phyloP scores from a whole-genome alignment of 1,140 invertebrate genomes.

The Plectrocnemia conspersa region DNA sequence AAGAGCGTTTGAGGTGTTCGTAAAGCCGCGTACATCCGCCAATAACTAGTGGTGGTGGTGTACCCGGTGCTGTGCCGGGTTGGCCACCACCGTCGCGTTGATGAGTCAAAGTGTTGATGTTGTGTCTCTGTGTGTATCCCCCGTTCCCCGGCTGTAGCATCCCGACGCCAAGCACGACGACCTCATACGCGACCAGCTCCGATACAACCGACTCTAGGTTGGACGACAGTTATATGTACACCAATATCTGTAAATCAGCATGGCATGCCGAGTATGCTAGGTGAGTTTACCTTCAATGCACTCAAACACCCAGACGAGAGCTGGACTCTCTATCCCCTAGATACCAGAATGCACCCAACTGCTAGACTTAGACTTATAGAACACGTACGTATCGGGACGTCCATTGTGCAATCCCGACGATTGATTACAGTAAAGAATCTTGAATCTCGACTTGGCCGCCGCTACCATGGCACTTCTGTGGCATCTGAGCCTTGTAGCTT shows the following conservation, averaged over 20 bases:
- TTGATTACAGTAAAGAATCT: no score
- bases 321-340: constrained; percentile 7
- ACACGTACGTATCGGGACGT: background rate
- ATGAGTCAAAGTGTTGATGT: constrained; percentile 22
- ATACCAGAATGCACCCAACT: background rate
- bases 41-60: no score
- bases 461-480: no score
- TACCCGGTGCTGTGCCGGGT: no score
- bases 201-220: constrained; percentile 44
- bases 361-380: background rate
- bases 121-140: constrained; percentile 25
- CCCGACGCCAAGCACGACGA: constrained; percentile 29
- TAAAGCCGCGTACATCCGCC: no score
- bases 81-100: no score
- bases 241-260: constrained; percentile 44
- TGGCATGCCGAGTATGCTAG: constrained; percentile 58
- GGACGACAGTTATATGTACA: constrained; percentile 30
- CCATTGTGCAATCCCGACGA: no score
- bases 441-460: no score
- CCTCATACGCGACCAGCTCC: constrained; percentile 37
- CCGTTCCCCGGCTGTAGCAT: constrained; percentile 20
- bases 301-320: no score
- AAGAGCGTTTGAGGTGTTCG: no score
- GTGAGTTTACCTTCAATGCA: constrained; percentile 50
- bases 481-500: no score